Evolutionary conservation across 2,888 invertebrate species (phyloP).

Genomic region (Lithophane socia): DNA sequence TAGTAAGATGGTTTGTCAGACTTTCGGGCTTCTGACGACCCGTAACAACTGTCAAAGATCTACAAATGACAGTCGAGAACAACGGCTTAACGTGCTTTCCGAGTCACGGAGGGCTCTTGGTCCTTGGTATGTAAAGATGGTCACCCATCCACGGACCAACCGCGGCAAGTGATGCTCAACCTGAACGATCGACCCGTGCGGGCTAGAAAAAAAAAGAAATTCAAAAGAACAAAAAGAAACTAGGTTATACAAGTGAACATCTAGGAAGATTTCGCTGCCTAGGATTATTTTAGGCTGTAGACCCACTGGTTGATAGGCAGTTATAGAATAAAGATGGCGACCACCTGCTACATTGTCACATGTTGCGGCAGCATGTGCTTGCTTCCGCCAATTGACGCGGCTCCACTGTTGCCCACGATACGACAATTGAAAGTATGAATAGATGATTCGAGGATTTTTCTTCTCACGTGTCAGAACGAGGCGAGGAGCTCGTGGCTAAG

Average conservation of each 20-base stretch:
- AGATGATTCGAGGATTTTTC: background rate
- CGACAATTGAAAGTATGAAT: constrained; percentile 45
- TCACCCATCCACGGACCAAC: too few species aligned
- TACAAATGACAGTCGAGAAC: too few species aligned
- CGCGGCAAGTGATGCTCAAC: too few species aligned
- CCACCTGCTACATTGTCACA: constrained; percentile 84
- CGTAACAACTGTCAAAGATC: too few species aligned
- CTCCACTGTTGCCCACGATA: constrained; percentile 71
- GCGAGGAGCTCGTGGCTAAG: too few species aligned
- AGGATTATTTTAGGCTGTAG: constrained; percentile 61
- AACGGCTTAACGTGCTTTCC: too few species aligned
- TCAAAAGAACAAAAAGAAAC: constrained; percentile 8
- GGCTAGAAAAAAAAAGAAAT: too few species aligned
- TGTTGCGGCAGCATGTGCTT: constrained; percentile 82
- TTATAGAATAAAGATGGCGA: constrained; percentile 80
- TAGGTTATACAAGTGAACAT: constrained; percentile 50
- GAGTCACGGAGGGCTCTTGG: too few species aligned
- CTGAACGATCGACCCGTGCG: too few species aligned
- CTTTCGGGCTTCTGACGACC: too few species aligned
- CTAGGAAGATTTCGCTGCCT: constrained; percentile 46
- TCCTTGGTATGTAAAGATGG: too few species aligned
- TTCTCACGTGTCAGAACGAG: background rate
- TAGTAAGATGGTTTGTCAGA: too few species aligned
- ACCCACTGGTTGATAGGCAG: constrained; percentile 80
- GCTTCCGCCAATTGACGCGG: constrained; percentile 80